Percentiles rank a stretch among this genome's conserved stretches.
phyloP scores from a whole-genome alignment of 1,140 invertebrate species.

The Drosophila suzukii region DNA sequence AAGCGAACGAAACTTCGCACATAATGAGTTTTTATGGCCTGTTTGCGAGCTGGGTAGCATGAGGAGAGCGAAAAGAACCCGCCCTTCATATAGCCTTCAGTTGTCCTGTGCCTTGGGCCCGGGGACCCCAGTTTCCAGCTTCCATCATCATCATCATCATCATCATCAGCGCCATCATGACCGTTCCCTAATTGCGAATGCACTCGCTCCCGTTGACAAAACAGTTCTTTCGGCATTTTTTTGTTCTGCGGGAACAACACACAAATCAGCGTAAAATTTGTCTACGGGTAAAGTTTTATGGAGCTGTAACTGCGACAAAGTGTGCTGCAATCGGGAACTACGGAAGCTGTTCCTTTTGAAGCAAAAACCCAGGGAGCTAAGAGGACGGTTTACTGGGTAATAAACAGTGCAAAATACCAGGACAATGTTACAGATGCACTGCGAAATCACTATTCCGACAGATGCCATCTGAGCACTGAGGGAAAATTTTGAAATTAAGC shows the following conservation, averaged over 20 bases:
- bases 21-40: conserved; percentile 77
- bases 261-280: conserved; percentile 79
- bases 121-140: conserved; percentile 1
- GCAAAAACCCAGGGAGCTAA: conserved; percentile 29
- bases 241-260: conserved; percentile 30
- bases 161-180: conserved; percentile 8
- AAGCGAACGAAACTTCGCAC: conserved; percentile 68
- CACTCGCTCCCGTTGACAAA: conserved; percentile 45
- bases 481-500: background rate
- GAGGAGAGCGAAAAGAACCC: conserved; percentile 6
- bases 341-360: conserved; percentile 30
- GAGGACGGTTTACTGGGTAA: conserved; percentile 45
- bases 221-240: conserved; percentile 6
- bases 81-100: conserved; percentile 63
- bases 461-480: conserved; percentile 4
- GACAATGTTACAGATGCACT: conserved; percentile 30
- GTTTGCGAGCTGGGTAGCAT: conserved; percentile 4
- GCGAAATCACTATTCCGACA: conserved; percentile 13
- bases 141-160: background rate
- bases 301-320: conserved; percentile 71
- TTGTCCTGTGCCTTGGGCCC: conserved; percentile 19
- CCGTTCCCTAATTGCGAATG: conserved; percentile 59
- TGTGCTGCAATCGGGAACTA: conserved; percentile 32
- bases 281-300: conserved; percentile 72
- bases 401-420: conserved; percentile 28